Evolutionary conservation across 2,113 vertebrate species (phyloP), one percentile per base, ranked within the genome.

Genomic region (Trichechus manatus): DNA sequence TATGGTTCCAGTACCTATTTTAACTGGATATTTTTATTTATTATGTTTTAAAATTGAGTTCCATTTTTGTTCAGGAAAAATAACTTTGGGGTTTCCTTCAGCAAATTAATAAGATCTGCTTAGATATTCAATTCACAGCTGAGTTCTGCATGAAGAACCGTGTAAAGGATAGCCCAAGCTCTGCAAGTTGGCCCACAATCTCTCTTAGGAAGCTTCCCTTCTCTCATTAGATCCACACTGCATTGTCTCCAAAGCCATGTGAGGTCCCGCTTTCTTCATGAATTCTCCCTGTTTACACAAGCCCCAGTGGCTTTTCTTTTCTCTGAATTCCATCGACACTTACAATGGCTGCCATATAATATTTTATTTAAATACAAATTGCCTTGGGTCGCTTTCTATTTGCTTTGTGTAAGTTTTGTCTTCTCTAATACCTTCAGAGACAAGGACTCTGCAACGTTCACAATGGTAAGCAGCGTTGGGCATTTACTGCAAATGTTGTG

Each of bases 51-150:
- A 96, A 95, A 56, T 8, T 36, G 4, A 20, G 4, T 66, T 59
- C 50, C 25, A 20, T 25, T 93, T 88, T 85, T 88, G 20, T 81
- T 93, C 31, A 85, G n/a, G 31, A 66, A 92, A 85, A 87, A 70
- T 85, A 97, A 77, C 11, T 64, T 47, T 0, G 3, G n/a, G 33
- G 72, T 42, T 89, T 92, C 56, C 66, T 63, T 87, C 9, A 74
- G 27, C 8, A 61, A 70, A 96, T 20, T 27, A 70, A 14, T 31
- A 25, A 93, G 7, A 25, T 90, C n/a, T 33, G 10, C 23, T 64
- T 86, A 61, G 61, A n/a, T 23, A 68, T 85, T n/a, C 53, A 39
- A 78, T 36, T 93, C 56, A 70, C 25, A 75, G 87, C 59, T n/a
- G 31, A 84, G 44, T 56, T 72, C 36, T 27, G 47, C 1, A 33